phyloP scores from a whole-genome alignment of 1,140 invertebrate species.

The Aphelinus certus region DNA sequence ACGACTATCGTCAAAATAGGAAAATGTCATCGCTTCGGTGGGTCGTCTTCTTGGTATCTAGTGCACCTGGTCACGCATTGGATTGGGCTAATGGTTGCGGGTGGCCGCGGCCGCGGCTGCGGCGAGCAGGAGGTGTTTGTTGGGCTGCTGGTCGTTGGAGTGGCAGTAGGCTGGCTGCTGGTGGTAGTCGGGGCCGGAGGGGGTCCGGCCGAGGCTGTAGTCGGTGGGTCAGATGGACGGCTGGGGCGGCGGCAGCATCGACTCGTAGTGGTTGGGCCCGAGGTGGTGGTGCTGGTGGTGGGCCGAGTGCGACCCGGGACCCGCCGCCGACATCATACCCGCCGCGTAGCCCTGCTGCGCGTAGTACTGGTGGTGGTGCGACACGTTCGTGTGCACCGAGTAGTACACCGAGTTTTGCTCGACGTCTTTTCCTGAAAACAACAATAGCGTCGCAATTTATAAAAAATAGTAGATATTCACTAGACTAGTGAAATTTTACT shows the following conservation, averaged over 20 bases:
- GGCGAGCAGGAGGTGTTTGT: no score
- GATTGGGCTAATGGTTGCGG: no score
- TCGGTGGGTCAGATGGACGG: conserved; percentile 61
- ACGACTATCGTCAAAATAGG: no score
- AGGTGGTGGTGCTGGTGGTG: conserved; percentile 61
- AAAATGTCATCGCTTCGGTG: no score
- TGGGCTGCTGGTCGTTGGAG: neutral
- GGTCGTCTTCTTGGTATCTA: no score
- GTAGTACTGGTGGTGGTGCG: conserved; percentile 61
- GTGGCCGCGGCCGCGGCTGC: no score
- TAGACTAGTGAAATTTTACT: no score
- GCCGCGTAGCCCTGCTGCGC: conserved; percentile 49
- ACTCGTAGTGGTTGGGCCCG: conserved; percentile 59
- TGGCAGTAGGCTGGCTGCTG: conserved; percentile 6
- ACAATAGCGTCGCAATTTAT: no score
- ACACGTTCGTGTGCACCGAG: conserved; percentile 58
- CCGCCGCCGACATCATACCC: conserved; percentile 47
- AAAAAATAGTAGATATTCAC: no score
- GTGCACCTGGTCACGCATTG: no score
- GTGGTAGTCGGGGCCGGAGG: neutral
- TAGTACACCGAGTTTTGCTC: conserved; percentile 62
- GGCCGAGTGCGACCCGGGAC: conserved; percentile 47
- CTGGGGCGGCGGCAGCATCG: conserved; percentile 60
- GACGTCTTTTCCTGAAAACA: conserved; percentile 56
- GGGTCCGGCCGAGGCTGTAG: neutral